Conservation (phyloP, 2,113 vertebrate genomes). For the Sander lucioperca region DNA sequence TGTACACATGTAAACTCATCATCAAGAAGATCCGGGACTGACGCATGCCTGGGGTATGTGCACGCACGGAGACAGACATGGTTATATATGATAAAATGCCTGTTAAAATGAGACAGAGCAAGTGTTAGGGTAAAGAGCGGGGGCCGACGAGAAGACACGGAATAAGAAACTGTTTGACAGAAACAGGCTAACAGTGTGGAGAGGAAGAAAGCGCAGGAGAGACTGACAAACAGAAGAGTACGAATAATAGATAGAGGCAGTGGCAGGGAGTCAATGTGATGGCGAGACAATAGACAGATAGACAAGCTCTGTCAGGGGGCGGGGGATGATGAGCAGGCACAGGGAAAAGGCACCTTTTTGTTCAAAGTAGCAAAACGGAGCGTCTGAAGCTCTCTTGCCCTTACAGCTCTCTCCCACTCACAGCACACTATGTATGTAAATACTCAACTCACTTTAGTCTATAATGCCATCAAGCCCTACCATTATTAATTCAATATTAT, state of each 20-base stretch:
- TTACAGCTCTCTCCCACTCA: background rate
- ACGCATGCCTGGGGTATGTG: constrained; percentile 7
- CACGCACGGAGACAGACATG: constrained; percentile 35
- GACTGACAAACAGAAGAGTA: constrained; percentile 59
- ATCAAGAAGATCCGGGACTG: constrained; percentile 22
- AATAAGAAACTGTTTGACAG: constrained; percentile 66
- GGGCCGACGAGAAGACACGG: constrained; percentile 29
- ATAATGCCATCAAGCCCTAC: background rate
- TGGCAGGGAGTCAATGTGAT: constrained; percentile 67
- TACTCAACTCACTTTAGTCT: background rate
- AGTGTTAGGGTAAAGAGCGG: constrained; percentile 42
- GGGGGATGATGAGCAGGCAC: background rate
- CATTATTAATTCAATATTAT: constrained; percentile 19
- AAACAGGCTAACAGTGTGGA: constrained; percentile 62
- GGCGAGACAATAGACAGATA: constrained; percentile 63
- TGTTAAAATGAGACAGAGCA: constrained; percentile 49
- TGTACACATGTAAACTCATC: background rate
- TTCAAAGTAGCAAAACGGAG: constrained; percentile 31
- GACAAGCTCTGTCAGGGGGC: constrained; percentile 25
- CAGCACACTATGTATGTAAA: background rate
- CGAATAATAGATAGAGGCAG: constrained; percentile 64
- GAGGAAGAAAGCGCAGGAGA: constrained; percentile 28
- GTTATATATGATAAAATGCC: constrained; percentile 51
- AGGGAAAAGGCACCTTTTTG: constrained; percentile 12
- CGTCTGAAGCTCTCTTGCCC: constrained; percentile 10